Evolutionary conservation across 2,113 vertebrate species (phyloP), one percentile per base, ranked within the genome.

Genomic region (Leptosomus discolor): DNA sequence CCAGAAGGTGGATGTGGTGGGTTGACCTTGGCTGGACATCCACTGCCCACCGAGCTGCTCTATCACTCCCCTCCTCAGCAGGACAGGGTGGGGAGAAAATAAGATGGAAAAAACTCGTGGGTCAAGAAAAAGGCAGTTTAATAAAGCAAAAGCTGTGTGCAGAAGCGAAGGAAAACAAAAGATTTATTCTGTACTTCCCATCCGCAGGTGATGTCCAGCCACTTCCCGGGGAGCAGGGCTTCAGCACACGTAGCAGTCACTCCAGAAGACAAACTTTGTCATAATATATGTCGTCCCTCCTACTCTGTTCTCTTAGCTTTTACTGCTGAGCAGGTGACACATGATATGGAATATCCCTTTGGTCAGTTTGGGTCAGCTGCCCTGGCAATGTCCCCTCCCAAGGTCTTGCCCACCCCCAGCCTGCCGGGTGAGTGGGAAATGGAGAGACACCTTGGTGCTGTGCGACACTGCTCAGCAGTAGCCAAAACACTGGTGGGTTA

Each of bases 221-320:
- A 6, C 32, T 69, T 82, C 30, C n/a, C 0, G 0, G 36, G 20
- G 75, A 71, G 13, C 5, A 67, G 29, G 21, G 12, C 56, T 79
- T 65, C 67, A 46, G 29, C 34, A 70, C 2, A 2, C 0, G 1
- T 8, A 36, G 45, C 2, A 1, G 36, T 75, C 9, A 1, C 32
- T 88, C 43, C 3, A 2, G 48, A 63, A 53, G 27, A 43, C 23
- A 68, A 82, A 63, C 3, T 13, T 32, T 2, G 5, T 24, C 30
- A 32, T 24, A 69, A 68, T 1, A 34, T 64, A 64, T 57, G 16
- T 14, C 53, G 3, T 12, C 19, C 41, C 1, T 34, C 65, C 3
- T 24, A 12, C 48, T 45, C 12, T 18, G 56, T 71, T 71, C 20
- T 60, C 30, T 9, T 70, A 48, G 19, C 34, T 51, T 76, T 65